Base-by-base conservation (phyloP, 2,888 invertebrate genomes). In the Eledona agricola region DNA sequence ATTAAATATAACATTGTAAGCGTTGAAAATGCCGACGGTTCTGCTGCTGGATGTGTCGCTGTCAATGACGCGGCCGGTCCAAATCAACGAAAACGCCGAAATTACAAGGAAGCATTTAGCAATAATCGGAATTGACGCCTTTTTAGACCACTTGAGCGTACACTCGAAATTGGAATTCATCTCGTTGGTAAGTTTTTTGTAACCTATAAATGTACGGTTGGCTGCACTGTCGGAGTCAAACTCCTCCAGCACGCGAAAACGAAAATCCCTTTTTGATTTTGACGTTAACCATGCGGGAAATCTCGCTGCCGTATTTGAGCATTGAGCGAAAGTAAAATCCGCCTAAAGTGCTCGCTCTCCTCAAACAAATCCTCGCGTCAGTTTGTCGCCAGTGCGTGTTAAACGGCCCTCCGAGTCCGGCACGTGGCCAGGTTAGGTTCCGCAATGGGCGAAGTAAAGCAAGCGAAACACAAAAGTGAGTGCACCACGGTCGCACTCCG, bases 21-120 rank as follows among this genome's bases (percentile, higher is more conserved):
- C n/a, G n/a, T n/a, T n/a, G n/a, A 58, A 63, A 71, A 89, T 90
- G 89, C 89, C 89, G 4, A 88, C 88, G 0, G 82, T 89, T 4
- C 81, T 89, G 65, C 79, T 86, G 11, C 70, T 89, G 42, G 89
- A 90, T 69, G 85, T 85, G 13, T 89, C 89, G 1, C 73, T 89
- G 62, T 89, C 89, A 0, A 89, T 89, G 89, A 78, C 81, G 57
- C 78, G 82, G 37, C 82, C 83, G 2, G 80, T 86, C 15, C 67
- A 75, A 34, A 73, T 79, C 32, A 70, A 75, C 15, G 83, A 82
- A 58, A 73, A 70, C 53, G 77, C 72, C 51, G 85, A 86, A 69
- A 80, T 80, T 57, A 81, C 81, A 26, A 73, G 81, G 37, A 81
- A 83, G 60, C 81, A 86, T 59, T 75, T 88, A 35, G 88, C 88